Evolutionary conservation across 2,113 vertebrate genomes (phyloP).

Genomic region (Hemichromis elongatus): DNA sequence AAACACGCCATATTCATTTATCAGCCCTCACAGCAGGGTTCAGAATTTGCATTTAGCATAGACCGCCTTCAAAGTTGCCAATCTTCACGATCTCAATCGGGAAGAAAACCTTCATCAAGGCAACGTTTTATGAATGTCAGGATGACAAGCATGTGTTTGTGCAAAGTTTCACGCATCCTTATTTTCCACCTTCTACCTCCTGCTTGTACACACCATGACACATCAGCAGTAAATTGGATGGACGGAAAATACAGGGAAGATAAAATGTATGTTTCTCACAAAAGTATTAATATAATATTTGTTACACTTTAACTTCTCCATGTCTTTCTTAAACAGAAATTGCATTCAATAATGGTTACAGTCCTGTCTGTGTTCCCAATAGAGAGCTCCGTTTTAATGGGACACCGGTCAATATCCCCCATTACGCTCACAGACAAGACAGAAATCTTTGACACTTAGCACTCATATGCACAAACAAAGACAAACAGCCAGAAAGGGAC

Average conservation of each 20-base stretch:
- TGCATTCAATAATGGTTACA: constrained; percentile 13
- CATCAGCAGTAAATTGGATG: neutral
- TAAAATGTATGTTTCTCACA: neutral
- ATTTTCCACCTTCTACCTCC: neutral
- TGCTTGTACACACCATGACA: neutral
- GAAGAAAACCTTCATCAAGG: neutral
- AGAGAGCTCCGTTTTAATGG: neutral
- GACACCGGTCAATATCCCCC: constrained; percentile 19
- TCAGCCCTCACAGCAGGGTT: neutral
- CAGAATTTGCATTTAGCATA: neutral
- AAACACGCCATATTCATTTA: constrained; percentile 4
- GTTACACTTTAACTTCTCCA: neutral
- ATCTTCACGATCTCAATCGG: neutral
- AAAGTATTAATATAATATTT: neutral
- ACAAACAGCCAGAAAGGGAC: neutral
- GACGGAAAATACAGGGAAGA: neutral
- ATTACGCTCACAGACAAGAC: constrained; percentile 12
- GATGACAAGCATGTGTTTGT: neutral
- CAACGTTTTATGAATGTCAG: neutral
- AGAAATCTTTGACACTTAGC: neutral
- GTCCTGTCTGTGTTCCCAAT: neutral
- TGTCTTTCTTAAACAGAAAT: neutral
- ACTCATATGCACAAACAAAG: neutral
- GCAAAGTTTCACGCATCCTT: neutral
- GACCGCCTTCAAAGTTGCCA: neutral